Conservation (phyloP, 2,888 invertebrate genomes). For the Meandrusa payeni region DNA sequence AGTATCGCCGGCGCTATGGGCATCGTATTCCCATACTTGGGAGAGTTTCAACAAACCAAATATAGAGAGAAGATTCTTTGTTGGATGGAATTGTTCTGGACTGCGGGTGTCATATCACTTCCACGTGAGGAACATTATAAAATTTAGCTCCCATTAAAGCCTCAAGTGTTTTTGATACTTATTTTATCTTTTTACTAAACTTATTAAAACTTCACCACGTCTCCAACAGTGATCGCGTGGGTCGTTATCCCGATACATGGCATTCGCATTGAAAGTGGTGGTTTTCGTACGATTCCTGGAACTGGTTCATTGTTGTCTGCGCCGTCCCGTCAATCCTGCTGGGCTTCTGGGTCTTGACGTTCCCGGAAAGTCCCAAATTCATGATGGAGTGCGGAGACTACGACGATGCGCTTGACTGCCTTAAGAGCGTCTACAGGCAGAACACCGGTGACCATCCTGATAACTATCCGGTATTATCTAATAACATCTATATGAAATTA, state of each 20-base stretch:
- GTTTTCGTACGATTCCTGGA: slow-evolving; percentile 90
- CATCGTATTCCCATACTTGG: slow-evolving; percentile 90
- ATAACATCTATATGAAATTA: too few species aligned
- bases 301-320: slow-evolving; percentile 88
- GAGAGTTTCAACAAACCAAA: slow-evolving; percentile 90
- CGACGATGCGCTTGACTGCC: slow-evolving; percentile 85
- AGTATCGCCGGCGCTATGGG: slow-evolving; percentile 92
- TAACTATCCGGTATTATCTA: slow-evolving; percentile 85
- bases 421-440: slow-evolving; percentile 84
- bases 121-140: too few species aligned
- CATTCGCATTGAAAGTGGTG: slow-evolving; percentile 78
- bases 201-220: too few species aligned
- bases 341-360: slow-evolving; percentile 85
- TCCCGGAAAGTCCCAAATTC: slow-evolving; percentile 92
- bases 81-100: slow-evolving; percentile 94
- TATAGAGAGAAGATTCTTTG: slow-evolving; percentile 90
- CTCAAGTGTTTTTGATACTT: too few species aligned
- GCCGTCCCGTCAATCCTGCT: slow-evolving; percentile 85
- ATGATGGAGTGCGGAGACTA: slow-evolving; percentile 89
- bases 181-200: too few species aligned
- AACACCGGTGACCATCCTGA: slow-evolving; percentile 87
- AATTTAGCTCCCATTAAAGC: too few species aligned
- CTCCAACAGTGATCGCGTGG: slow-evolving; percentile 85
- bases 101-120: slow-evolving; percentile 86
- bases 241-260: slow-evolving; percentile 86